These are phyloP conservation scores for Cancer borealis DNA, from an alignment of 2,888 invertebrate species.

Conservation along the genomic window DNA sequence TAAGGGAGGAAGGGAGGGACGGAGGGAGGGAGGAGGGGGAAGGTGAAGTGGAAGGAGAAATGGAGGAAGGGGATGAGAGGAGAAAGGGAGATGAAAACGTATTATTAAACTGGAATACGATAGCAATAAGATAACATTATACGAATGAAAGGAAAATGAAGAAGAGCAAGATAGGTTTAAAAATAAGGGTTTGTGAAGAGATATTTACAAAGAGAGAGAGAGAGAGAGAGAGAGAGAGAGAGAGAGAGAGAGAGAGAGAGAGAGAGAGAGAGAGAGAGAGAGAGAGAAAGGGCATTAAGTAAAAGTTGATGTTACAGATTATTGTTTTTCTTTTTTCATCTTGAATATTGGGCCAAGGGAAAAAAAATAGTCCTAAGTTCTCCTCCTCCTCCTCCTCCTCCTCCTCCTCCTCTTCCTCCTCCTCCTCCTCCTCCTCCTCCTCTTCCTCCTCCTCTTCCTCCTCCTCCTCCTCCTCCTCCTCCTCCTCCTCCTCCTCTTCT, in stretches of 20 bases:
- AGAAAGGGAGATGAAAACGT: background rate
- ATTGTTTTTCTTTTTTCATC: background rate
- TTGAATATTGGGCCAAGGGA: background rate
- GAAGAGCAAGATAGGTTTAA: background rate
- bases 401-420: no score
- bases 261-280: constrained; percentile 50
- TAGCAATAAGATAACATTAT: background rate
- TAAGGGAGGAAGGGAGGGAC: background rate
- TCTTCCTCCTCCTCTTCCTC: background rate
- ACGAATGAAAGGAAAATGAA: background rate
- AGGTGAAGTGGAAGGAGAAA: background rate
- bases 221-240: constrained; percentile 6
- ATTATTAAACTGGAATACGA: background rate
- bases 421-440: background rate
- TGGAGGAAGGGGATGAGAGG: background rate
- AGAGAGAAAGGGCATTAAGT: constrained; percentile 23
- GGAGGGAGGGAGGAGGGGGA: background rate
- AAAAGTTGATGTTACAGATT: background rate
- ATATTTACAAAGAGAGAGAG: background rate
- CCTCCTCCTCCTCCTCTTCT: no score
- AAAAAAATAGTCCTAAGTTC: background rate
- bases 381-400: no score
- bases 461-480: background rate
- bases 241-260: constrained; percentile 44
- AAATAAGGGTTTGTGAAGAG: background rate